These are phyloP conservation scores for Poecilia velifera DNA, from an alignment of 2,797 vertebrate genomes.

Conservation along the genomic window DNA sequence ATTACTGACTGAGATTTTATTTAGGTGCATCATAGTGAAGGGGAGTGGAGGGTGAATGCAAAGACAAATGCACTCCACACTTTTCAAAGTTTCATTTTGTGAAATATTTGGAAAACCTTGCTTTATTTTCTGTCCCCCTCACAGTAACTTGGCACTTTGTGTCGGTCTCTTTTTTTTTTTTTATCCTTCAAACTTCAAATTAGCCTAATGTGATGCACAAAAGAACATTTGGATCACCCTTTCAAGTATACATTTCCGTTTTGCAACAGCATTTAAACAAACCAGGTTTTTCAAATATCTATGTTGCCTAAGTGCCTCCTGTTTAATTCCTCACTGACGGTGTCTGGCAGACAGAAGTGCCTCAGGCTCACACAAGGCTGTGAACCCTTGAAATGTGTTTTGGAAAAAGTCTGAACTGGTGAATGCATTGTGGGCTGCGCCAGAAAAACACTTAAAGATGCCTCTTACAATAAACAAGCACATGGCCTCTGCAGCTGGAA, in stretches of 20 bases:
- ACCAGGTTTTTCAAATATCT: constrained; percentile 43
- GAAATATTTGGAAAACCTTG: neutral
- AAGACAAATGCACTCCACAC: neutral
- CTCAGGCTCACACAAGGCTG: constrained; percentile 45
- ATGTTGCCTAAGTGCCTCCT: constrained; percentile 30
- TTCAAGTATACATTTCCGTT: neutral
- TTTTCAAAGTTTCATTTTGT: neutral
- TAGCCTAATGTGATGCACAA: neutral
- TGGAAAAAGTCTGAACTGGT: constrained; percentile 59
- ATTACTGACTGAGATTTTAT: neutral
- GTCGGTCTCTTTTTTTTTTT: neutral
- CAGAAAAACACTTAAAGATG: constrained; percentile 57
- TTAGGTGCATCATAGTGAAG: neutral
- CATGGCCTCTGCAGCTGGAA: constrained; percentile 31
- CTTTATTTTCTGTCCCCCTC: neutral
- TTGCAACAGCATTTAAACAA: constrained; percentile 3
- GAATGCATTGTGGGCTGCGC: constrained; percentile 58
- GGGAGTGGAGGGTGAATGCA: neutral
- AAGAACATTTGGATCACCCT: neutral
- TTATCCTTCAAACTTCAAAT: neutral
- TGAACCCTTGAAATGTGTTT: constrained; percentile 59
- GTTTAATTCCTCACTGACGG: constrained; percentile 39
- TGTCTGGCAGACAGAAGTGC: constrained; percentile 40
- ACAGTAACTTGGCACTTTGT: neutral
- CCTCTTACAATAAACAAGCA: constrained; percentile 29